phyloP scores from a whole-genome alignment of 2,113 vertebrate genomes.

The Montifringilla adamsi region DNA sequence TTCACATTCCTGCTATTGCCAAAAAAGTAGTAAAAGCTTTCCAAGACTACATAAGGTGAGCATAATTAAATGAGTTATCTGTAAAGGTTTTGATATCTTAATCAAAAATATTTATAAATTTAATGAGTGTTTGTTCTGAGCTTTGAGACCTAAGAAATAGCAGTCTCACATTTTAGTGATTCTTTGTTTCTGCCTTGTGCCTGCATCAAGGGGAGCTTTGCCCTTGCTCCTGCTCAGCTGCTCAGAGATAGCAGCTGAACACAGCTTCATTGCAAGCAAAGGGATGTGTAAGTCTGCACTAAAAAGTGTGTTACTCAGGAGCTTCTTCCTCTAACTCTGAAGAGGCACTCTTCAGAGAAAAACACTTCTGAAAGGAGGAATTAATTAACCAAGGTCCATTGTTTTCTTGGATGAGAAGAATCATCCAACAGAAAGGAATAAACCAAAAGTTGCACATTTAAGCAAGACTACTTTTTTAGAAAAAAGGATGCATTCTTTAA shows the following conservation, averaged over 20 bases:
- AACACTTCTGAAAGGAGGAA: not conserved
- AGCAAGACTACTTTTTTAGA: not conserved
- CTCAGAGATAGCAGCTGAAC: not conserved
- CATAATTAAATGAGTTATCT: not conserved
- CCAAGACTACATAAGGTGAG: constrained; percentile 93
- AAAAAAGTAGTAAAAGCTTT: constrained; percentile 88
- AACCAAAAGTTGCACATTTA: not conserved
- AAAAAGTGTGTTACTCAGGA: not conserved
- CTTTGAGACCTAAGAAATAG: not conserved
- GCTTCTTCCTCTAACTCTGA: not conserved
- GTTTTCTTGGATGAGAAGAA: not conserved
- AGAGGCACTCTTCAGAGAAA: not conserved
- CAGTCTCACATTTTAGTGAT: not conserved
- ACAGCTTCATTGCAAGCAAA: not conserved
- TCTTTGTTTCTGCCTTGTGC: not conserved
- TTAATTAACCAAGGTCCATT: not conserved
- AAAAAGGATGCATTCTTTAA: not conserved
- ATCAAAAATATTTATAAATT: not conserved
- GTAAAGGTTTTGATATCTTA: not conserved
- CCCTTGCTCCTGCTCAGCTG: not conserved
- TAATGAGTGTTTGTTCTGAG: not conserved
- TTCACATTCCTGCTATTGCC: constrained; percentile 84
- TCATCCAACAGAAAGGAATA: not conserved
- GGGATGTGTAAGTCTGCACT: not conserved
- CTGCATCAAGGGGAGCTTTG: not conserved